Evolutionary conservation across 2,797 vertebrate genomes (phyloP), one percentile per base, ranked within the genome.

Genomic region (Poeciliopsis gracilis): DNA sequence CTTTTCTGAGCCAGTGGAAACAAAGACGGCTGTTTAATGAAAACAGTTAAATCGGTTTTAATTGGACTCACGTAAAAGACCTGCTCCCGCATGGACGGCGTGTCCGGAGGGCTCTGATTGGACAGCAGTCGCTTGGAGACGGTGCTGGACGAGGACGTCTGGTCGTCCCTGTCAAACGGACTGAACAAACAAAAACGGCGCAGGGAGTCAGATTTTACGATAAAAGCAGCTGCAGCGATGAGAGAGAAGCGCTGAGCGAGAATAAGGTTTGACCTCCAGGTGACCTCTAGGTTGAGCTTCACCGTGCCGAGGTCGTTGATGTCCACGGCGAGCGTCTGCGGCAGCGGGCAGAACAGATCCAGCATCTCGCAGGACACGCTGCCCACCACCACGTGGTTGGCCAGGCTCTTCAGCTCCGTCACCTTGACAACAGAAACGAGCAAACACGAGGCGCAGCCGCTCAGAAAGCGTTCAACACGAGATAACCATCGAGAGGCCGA

Each of bases 261-360:
- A 63, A 46, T 47, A 33, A 93, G 91, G 92, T 98, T 15, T 20
- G 25, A 75, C 98, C 98, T 99, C 98, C 98, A 99, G 61, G 96
- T 97, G 88, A 99, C 98, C 93, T 99, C 98, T 80, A 99, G 85
- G 93, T 98, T 99, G 76, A 99, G 97, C 87, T 99, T 99, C 89
- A 99, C 97, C 16, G 98, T 99, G 75, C 98, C 98, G 4, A 99
- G 93, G 92, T 99, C 98, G 0, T 99, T 99, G 94, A 99, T 98
- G 79, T 99, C 98, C 88, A 99, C 98, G 0, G 98, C 98, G 15
- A 99, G 98, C 0, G 97, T 98, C 93, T 99, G 98, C 1, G 98
- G 97, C 43, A 99, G 95, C 1, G 98, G 98, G 0, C 97, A 97
- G 87, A 99, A 99, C 57, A 99, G 95, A 87, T 99, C 98, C 85